phyloP scores from a whole-genome alignment of 2,113 vertebrate genomes.

The Chascanopsetta lugubris region DNA sequence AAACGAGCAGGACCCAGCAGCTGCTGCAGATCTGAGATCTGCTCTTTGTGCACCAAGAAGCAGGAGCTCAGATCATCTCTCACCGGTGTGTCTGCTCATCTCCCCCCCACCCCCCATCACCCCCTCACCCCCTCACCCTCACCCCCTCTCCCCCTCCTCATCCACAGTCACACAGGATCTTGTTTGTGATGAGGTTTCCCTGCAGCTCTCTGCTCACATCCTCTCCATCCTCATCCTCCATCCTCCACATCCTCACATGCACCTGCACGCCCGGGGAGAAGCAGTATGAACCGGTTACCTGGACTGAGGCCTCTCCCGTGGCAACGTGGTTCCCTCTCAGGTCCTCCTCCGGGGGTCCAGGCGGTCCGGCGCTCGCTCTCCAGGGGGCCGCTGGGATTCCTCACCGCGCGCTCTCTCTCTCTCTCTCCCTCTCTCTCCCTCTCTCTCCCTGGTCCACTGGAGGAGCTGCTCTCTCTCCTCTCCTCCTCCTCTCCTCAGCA shows the following conservation, averaged over 20 bases:
- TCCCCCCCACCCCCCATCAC: neutral
- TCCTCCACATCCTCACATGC: conserved; percentile 16
- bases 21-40: conserved; percentile 9
- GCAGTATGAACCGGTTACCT: conserved; percentile 69
- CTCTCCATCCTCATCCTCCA: conserved; percentile 30
- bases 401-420: conserved; percentile 68
- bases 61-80: conserved; percentile 8
- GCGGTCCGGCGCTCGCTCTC: conserved; percentile 69
- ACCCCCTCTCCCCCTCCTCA: conserved; percentile 12
- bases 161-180: conserved; percentile 34
- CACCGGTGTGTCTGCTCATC: neutral
- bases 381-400: conserved; percentile 70
- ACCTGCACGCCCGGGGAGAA: conserved; percentile 41
- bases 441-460: conserved; percentile 63
- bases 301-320: conserved; percentile 75
- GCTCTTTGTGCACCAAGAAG: conserved; percentile 62
- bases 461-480: conserved; percentile 60
- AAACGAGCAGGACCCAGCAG: no score
- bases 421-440: conserved; percentile 45
- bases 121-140: neutral
- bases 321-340: conserved; percentile 70
- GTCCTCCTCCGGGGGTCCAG: conserved; percentile 76
- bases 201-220: conserved; percentile 33
- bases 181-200: conserved; percentile 45
- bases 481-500: conserved; percentile 34